Base-by-base conservation (phyloP, 1,140 invertebrate species). In the Cyclargus thomasi region DNA sequence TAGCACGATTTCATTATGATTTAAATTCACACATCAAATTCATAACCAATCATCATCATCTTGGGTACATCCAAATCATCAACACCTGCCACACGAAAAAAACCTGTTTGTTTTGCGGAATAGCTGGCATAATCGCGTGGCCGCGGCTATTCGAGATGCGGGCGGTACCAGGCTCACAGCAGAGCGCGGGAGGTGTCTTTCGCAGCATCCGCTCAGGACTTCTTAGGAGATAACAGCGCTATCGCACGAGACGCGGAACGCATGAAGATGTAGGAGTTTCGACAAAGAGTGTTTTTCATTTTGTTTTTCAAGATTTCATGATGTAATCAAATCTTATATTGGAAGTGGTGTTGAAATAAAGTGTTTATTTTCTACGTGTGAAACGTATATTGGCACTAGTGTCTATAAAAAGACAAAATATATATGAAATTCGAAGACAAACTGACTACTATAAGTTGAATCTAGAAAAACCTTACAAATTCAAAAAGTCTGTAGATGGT, bases 191-290 rank as follows among this genome's bases (percentile, higher is more conserved):
- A 59, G 55, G 55, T 17, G 10, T 21, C 0, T 55, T 8, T 59
- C 20, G 55, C 55, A 59, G 55, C 55, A 59, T 59, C 55, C 55
- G 18, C 55, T 11, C 20, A 59, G 55, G 55, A 59, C 29, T 6
- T 4, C 29, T 21, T 11, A 59, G 55, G 55, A 59, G 55, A 59
- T 59, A 17, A 59, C 18, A 8, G 55, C 55, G 2, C 18, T 59
- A 59, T 18, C 55, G 55, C 10, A 20, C 55, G 55, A 18, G 55
- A 5, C 17, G 10, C 17, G 55, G 55, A 18, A 59, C 17, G 20
- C 55, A 59, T 59, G 20, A 59, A 59, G 8, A 47, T 47, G 18
- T 18, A 59, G 55, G 18, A 21, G 55, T 10, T 59, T 47, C 3
- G 39, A 14, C 14, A 47, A 47, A 47, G 6, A 0, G 6, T 47